These are phyloP conservation scores for Drosophila pullipes DNA, from an alignment of 2,888 invertebrate species.

Conservation along the genomic window DNA sequence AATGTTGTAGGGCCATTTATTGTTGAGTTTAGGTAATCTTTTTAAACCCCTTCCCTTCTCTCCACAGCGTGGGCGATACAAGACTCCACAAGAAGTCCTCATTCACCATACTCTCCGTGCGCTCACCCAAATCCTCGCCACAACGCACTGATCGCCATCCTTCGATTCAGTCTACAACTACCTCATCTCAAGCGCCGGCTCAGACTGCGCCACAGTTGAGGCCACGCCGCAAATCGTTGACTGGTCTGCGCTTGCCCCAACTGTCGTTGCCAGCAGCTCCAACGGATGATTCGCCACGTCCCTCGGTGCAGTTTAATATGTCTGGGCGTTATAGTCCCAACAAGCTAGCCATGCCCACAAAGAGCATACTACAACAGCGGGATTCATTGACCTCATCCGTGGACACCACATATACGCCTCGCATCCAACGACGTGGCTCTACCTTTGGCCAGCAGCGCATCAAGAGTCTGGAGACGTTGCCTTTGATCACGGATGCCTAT, in stretches of 20 bases:
- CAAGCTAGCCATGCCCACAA: conserved; percentile 76
- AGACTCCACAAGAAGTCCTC: conserved; percentile 89
- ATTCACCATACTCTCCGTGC: conserved; percentile 89
- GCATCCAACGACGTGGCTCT: conserved; percentile 43
- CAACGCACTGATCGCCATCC: conserved; percentile 40
- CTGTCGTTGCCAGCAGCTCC: conserved; percentile 30
- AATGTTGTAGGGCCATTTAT: not conserved
- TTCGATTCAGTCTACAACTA: conserved; percentile 73
- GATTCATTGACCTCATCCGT: conserved; percentile 80
- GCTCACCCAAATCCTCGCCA: conserved; percentile 86
- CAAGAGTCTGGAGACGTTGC: conserved; percentile 82
- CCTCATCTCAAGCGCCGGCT: conserved; percentile 53
- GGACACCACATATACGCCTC: conserved; percentile 74
- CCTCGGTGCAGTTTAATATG: conserved; percentile 85
- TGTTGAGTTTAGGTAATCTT: not conserved
- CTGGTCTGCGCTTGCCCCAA: conserved; percentile 59
- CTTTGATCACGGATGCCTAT: conserved; percentile 80
- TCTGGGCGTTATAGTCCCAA: conserved; percentile 76
- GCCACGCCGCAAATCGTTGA: conserved; percentile 76
- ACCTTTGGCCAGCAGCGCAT: conserved; percentile 66
- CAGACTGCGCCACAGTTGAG: conserved; percentile 45
- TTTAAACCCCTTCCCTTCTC: not conserved
- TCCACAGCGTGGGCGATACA: conserved; percentile 80
- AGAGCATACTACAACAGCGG: conserved; percentile 83
- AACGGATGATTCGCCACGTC: conserved; percentile 82